Evolutionary conservation across 2,888 invertebrate species (phyloP).

Genomic region (Melipona bicolor): DNA sequence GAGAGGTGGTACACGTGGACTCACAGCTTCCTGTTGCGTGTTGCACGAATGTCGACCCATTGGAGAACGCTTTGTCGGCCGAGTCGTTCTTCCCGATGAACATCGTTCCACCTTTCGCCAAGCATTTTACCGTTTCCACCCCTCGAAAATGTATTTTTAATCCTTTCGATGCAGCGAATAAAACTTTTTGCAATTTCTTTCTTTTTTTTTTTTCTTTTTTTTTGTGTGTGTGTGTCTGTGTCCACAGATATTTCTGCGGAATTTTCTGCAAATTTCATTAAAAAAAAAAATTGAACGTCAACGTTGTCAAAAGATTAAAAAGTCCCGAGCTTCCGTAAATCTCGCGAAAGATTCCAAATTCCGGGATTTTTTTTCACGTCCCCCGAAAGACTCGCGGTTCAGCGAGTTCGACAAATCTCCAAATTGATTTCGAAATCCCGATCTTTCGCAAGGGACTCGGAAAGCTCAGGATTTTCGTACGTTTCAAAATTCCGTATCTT

Average conservation of each 20-base stretch:
- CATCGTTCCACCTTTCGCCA: slow-evolving; percentile 19
- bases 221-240: too few species aligned
- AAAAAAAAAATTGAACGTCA: too few species aligned
- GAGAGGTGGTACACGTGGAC: slow-evolving; percentile 6
- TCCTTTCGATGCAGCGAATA: slow-evolving; percentile 24
- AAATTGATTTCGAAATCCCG: too few species aligned
- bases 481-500: too few species aligned
- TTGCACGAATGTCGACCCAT: slow-evolving; percentile 38
- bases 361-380: neutral
- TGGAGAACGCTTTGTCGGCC: slow-evolving; percentile 30
- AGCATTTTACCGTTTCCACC: neutral
- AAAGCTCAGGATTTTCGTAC: too few species aligned
- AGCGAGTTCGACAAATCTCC: neutral
- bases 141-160: neutral
- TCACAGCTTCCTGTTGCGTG: slow-evolving; percentile 42
- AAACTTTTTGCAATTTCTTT: neutral
- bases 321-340: neutral
- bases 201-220: too few species aligned
- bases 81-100: slow-evolving; percentile 5
- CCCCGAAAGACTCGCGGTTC: neutral
- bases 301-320: neutral
- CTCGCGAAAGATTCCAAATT: neutral
- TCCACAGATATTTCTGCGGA: too few species aligned
- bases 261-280: neutral
- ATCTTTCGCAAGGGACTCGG: too few species aligned